Evolutionary conservation across 2,797 vertebrate genomes (phyloP), one percentile per base, ranked within the genome.

Genomic region (Microctenopoma steveboyesi): DNA sequence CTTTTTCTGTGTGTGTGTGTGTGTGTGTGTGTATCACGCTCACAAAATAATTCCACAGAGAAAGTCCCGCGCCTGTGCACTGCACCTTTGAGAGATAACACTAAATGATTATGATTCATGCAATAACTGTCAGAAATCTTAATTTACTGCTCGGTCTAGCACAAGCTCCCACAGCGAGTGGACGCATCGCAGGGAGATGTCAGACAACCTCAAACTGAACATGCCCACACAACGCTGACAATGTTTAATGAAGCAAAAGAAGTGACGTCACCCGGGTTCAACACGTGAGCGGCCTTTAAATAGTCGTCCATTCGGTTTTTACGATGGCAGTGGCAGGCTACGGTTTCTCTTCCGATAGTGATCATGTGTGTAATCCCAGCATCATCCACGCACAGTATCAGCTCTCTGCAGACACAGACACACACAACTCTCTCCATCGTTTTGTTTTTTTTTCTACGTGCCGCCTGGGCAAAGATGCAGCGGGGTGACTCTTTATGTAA

Each of bases 401-500:
- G 28, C 3, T 46, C 40, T 39, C 18, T 65, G 25, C 11, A 50
- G 1, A 9, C 10, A 11, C 51, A 22, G 22, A 22, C 22, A 22
- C 39, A 13, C 27, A 22, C 2, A 62, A 13, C 49, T 45, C 18
- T 39, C 40, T 1, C 15, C 30, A 33, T 33, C 30, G 5, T 7
- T 33, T 22, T 22, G 22, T 22, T 33, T 7, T 33, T 30, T 30
- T 30, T 30, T 33, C 7, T 33, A 33, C 37, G 11, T 18, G 48
- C 22, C 0, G 2, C 9, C 40, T 5, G 3, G 51, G 27, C 39
- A 2, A 43, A 69, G 6, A 55, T 4, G 46, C 8, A 30, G 49
- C 1, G 11, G 10, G 47, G 22, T 70, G 37, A 40, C 66, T 56
- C 28, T 30, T 61, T 39, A 49, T 43, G 27, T 55, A 13, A 66